These are phyloP conservation scores for Dascillus cervinus DNA, from an alignment of 2,888 invertebrate genomes.

Conservation along the genomic window DNA sequence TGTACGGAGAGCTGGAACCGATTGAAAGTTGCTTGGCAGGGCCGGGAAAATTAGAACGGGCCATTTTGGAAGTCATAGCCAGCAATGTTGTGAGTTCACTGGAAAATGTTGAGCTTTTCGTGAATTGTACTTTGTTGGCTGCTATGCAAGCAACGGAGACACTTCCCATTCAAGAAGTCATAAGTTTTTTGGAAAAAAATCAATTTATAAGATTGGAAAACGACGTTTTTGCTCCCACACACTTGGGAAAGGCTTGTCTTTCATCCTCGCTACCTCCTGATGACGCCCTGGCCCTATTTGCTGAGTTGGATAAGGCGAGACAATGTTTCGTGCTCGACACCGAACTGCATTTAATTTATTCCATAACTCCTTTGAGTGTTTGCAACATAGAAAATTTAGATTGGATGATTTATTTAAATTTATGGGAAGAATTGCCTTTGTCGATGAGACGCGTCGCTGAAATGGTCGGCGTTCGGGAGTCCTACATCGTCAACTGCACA, in stretches of 20 bases:
- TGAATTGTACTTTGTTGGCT: conserved; percentile 68
- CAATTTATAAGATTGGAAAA: conserved; percentile 68
- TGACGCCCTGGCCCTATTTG: conserved; percentile 82
- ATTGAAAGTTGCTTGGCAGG: conserved; percentile 75
- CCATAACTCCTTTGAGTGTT: conserved; percentile 90
- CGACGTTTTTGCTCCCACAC: conserved; percentile 63
- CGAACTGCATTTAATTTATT: conserved; percentile 90
- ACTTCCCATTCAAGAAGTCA: conserved; percentile 48
- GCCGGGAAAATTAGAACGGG: conserved; percentile 63
- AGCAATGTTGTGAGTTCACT: conserved; percentile 72
- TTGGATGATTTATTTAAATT: conserved; percentile 68
- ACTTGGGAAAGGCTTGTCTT: conserved; percentile 86
- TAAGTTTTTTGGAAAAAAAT: conserved; percentile 67
- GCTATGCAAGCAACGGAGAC: conserved; percentile 21
- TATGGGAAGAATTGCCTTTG: conserved; percentile 74
- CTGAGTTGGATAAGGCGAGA: conserved; percentile 83
- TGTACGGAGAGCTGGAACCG: conserved; percentile 60
- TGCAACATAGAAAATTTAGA: conserved; percentile 73
- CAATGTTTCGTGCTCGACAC: conserved; percentile 87
- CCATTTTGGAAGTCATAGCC: conserved; percentile 75
- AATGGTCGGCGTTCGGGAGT: conserved; percentile 80
- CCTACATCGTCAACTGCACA: conserved; percentile 72
- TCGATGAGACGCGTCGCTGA: conserved; percentile 82
- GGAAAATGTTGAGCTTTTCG: conserved; percentile 66
- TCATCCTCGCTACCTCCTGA: conserved; percentile 91